Percentiles rank a stretch among this genome's conserved stretches.
Evolutionary conservation across 2,888 invertebrate genomes (phyloP).

Genomic region (Chrysolina haemoptera): DNA sequence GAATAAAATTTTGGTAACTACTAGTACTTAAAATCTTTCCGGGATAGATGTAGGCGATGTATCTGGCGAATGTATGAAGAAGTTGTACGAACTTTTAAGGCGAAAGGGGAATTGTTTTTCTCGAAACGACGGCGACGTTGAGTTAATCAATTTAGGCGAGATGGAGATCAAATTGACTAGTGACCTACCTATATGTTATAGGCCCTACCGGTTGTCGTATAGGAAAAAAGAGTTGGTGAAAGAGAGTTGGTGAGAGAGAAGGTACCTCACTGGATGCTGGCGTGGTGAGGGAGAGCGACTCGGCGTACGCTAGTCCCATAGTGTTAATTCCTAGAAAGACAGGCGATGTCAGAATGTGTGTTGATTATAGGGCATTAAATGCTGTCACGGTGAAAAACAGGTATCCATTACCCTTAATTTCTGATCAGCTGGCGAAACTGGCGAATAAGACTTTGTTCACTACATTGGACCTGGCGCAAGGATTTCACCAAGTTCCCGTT

Average conservation of each 20-base stretch:
- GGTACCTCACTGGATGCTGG: slow-evolving; percentile 36
- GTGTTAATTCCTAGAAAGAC: slow-evolving; percentile 44
- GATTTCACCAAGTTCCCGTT: slow-evolving; percentile 56
- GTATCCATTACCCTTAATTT: too few species aligned
- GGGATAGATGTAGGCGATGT: neutral
- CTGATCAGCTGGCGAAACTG: too few species aligned
- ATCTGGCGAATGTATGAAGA: neutral
- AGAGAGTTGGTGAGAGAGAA: slow-evolving; percentile 23
- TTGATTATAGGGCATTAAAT: slow-evolving; percentile 48
- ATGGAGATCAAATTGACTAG: slow-evolving; percentile 44
- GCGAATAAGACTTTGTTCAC: slow-evolving; percentile 48
- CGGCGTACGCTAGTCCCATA: slow-evolving; percentile 47
- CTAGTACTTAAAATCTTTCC: neutral
- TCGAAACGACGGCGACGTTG: slow-evolving; percentile 36
- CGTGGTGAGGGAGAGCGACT: slow-evolving; percentile 41
- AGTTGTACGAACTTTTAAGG: neutral
- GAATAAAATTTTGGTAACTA: neutral
- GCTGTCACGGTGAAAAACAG: slow-evolving; percentile 31
- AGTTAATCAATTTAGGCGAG: slow-evolving; percentile 42
- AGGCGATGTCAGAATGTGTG: slow-evolving; percentile 39
- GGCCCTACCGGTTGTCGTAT: slow-evolving; percentile 50
- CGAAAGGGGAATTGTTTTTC: slow-evolving; percentile 34
- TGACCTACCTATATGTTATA: slow-evolving; percentile 43
- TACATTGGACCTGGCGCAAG: slow-evolving; percentile 51
- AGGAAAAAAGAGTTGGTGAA: too few species aligned